Conservation (phyloP, 2,797 vertebrate species). For the Picus viridis region DNA sequence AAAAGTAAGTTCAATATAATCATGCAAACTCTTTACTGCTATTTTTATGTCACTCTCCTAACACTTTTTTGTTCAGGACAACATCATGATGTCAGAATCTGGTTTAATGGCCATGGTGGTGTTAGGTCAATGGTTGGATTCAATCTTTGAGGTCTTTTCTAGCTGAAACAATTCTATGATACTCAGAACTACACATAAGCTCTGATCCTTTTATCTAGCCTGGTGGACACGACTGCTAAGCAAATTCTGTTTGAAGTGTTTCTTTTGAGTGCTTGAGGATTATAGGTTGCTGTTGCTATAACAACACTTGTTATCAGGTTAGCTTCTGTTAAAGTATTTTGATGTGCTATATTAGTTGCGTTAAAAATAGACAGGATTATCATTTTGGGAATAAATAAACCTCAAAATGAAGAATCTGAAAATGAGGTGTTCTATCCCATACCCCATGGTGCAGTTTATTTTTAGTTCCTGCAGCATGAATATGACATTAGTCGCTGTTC, state of each 20-base stretch:
- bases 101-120: no score
- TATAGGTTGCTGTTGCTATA: background rate
- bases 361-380: background rate
- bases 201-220: background rate
- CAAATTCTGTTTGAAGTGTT: background rate
- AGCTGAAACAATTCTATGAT: no score
- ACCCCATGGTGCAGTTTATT: slow-evolving; percentile 7
- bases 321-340: background rate
- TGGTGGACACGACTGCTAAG: background rate
- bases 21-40: background rate
- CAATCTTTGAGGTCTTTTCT: no score
- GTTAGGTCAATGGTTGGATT: no score
- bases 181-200: background rate
- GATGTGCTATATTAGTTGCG: background rate
- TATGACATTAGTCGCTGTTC: slow-evolving; percentile 5
- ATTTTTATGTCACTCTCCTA: background rate
- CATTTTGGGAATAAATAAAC: background rate
- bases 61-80: background rate
- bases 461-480: slow-evolving; percentile 25
- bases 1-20: slow-evolving; percentile 85
- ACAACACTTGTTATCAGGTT: background rate
- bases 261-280: background rate
- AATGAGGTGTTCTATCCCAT: background rate
- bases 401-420: slow-evolving; percentile 2
- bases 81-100: background rate